phyloP scores from a whole-genome alignment of 2,797 vertebrate genomes.

The Tragopan temminckii region DNA sequence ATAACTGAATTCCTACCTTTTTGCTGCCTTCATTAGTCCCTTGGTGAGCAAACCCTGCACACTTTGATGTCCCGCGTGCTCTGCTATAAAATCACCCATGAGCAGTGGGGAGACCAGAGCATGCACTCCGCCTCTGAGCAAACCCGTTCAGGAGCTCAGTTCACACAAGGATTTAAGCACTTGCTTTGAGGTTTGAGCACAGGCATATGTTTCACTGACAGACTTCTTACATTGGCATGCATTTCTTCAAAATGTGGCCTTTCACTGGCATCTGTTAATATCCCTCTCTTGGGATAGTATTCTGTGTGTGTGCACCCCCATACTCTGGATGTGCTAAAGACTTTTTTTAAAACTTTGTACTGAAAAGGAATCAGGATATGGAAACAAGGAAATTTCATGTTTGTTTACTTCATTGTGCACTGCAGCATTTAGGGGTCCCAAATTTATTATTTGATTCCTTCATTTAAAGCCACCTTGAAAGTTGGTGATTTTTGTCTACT shows the following conservation, averaged over 20 bases:
- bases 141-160: not conserved
- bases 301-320: not conserved
- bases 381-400: not conserved
- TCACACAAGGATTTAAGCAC: not conserved
- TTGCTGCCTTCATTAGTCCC: not conserved
- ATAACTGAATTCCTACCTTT: not conserved
- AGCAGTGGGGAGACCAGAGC: not conserved
- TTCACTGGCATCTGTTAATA: not conserved
- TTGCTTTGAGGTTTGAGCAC: not conserved
- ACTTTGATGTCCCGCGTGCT: not conserved
- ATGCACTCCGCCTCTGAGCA: not conserved
- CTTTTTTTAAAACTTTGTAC: not conserved
- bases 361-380: not conserved
- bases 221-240: not conserved
- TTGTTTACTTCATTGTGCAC: not conserved
- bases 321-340: not conserved
- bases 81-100: not conserved
- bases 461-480: constrained; percentile 1
- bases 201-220: not conserved
- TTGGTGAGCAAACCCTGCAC: not conserved
- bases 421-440: not conserved
- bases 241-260: not conserved
- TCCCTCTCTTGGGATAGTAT: not conserved
- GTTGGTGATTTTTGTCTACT: not conserved
- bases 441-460: not conserved